Base-by-base conservation (phyloP, 2,113 vertebrate species). In the Stegostoma tigrinum region DNA sequence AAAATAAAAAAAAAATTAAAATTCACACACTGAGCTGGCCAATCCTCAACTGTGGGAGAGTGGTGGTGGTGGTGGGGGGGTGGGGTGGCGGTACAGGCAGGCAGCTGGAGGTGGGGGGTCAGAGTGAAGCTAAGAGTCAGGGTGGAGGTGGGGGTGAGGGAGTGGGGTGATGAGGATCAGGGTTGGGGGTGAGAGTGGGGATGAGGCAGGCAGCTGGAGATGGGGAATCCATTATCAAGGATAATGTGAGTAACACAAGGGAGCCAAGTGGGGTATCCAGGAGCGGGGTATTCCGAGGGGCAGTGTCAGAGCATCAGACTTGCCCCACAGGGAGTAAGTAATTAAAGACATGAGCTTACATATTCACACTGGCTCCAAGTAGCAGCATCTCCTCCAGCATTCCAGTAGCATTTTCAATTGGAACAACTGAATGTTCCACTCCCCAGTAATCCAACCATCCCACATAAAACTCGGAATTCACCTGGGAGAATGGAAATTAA, bases 371-470 rank as follows among this genome's bases (percentile, higher is more conserved):
- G 98, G 99, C 99, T 96, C 98, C 98, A 97, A 98, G 96, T 96
- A 96, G 96, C 96, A 99, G 98, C 97, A 99, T 98, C 52, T 98
- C 97, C 96, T 97, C 97, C 72, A 99, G 97, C 70, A 97, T 97
- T 96, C 0, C 96, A 96, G 98, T 98, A 96, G 99, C 98, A 96
- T 80, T 96, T 0, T 75, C 94, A 0, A 96, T 38, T 3, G 98
- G 97, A 96, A 97, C 97, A 48, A 96, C 97, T 15, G 98, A 97
- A 0, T 99, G 99, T 0, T 96, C 97, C 94, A 98, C 98, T 5
- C 98, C 98, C 99, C 99, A 99, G 97, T 99, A 99, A 97, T 99
- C 99, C 98, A 99, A 97, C 99, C 99, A 99, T 72, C 99, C 99
- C 0, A 98, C 99, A 96, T 99, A 99, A 97, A 99, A 99, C 97